Conservation (phyloP, 2,888 invertebrate genomes). For the Meganola albula region DNA sequence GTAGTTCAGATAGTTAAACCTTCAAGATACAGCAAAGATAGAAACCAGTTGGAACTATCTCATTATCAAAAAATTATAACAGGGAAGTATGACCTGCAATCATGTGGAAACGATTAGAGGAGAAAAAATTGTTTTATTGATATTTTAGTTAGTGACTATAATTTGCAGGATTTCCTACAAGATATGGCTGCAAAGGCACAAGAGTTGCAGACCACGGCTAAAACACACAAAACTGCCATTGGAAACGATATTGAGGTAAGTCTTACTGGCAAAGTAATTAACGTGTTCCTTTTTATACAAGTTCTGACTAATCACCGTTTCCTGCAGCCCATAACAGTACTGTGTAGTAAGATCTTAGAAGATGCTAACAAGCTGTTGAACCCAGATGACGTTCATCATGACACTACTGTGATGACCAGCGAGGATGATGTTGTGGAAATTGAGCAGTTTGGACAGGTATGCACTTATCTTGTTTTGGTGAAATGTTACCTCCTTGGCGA, state of each 20-base stretch:
- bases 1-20: no score
- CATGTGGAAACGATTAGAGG: no score
- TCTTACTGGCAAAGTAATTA: no score
- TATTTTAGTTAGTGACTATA: no score
- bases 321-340: slow-evolving; percentile 34
- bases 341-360: slow-evolving; percentile 37
- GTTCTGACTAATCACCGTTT: not conserved
- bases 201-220: slow-evolving; percentile 26
- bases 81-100: no score
- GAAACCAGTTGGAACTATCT: no score
- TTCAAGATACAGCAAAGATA: no score
- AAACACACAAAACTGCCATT: slow-evolving; percentile 21
- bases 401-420: slow-evolving; percentile 21
- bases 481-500: no score
- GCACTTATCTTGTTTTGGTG: no score
- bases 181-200: slow-evolving; percentile 43
- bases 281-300: not conserved
- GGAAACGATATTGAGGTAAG: slow-evolving; percentile 34
- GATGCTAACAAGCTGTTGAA: slow-evolving; percentile 33
- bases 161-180: slow-evolving; percentile 50
- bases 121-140: no score
- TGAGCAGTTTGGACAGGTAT: slow-evolving; percentile 46
- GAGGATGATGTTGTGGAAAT: slow-evolving; percentile 38
- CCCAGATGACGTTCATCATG: slow-evolving; percentile 20
- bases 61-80: no score